phyloP scores from a whole-genome alignment of 2,888 invertebrate species.

The Metalampra italica region DNA sequence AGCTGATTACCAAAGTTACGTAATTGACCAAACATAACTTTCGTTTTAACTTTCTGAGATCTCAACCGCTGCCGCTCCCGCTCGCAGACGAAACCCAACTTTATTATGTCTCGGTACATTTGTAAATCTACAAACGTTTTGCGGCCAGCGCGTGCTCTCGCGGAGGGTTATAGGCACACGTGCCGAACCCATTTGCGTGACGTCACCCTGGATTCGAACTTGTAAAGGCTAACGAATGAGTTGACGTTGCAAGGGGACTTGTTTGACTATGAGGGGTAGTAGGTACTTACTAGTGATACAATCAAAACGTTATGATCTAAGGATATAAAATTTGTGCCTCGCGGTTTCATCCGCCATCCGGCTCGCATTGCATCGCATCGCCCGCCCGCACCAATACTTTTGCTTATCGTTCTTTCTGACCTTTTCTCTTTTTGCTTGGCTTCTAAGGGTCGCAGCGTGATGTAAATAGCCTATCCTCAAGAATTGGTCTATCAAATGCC shows the following conservation, averaged over 20 bases:
- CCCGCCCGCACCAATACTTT: too few relatives aligned
- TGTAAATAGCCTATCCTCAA: too few relatives aligned
- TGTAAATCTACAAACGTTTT: conserved; percentile 52
- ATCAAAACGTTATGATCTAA: neutral
- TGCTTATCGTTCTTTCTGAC: too few relatives aligned
- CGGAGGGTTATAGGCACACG: conserved; percentile 46
- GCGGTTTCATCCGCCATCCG: too few relatives aligned
- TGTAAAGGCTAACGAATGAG: conserved; percentile 56
- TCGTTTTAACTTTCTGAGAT: too few relatives aligned
- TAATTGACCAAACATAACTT: too few relatives aligned
- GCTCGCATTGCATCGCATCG: too few relatives aligned
- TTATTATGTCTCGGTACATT: conserved; percentile 29
- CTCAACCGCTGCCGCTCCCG: neutral
- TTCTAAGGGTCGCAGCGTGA: too few relatives aligned
- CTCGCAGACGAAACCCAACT: conserved; percentile 15
- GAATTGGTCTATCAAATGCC: too few relatives aligned
- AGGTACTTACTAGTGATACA: neutral
- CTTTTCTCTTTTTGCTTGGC: too few relatives aligned
- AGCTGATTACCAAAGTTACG: too few relatives aligned
- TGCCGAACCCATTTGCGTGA: conserved; percentile 58
- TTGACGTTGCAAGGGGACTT: conserved; percentile 34
- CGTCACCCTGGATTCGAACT: conserved; percentile 45
- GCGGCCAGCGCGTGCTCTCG: conserved; percentile 27
- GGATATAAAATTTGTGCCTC: neutral
- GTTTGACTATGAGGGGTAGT: conserved; percentile 20